Evolutionary conservation across 2,113 vertebrate species (phyloP).

Genomic region (Pipa parva): DNA sequence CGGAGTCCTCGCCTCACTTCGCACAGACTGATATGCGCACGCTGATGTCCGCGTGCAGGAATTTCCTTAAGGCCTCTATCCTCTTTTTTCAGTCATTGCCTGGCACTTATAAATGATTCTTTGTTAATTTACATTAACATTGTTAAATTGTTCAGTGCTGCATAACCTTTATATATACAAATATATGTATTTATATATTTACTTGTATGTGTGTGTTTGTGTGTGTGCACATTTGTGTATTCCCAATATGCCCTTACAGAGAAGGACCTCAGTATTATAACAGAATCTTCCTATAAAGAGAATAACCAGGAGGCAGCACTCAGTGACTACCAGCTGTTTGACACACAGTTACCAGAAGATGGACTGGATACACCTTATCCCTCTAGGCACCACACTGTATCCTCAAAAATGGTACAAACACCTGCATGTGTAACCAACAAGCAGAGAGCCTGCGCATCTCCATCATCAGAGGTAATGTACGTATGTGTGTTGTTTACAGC

Average conservation of each 20-base stretch:
- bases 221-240: no score
- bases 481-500: no score
- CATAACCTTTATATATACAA: no score
- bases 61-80: no score
- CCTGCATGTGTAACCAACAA: background rate
- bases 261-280: background rate
- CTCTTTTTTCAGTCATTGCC: no score
- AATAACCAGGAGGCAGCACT: background rate
- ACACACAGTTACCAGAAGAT: background rate
- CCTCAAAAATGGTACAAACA: constrained; percentile 3
- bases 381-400: background rate
- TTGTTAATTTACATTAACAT: no score
- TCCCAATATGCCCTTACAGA: no score
- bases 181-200: background rate
- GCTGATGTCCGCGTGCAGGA: no score
- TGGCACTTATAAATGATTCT: no score
- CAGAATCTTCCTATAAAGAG: background rate
- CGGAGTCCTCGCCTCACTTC: no score
- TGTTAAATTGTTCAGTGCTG: no score
- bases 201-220: background rate
- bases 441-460: background rate
- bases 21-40: no score
- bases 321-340: background rate
- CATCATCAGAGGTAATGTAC: constrained; percentile 13
- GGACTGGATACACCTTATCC: constrained; percentile 18